Evolutionary conservation across 1,140 invertebrate genomes (phyloP), one percentile per base, ranked within the genome.

Genomic region (Papilio machaon): DNA sequence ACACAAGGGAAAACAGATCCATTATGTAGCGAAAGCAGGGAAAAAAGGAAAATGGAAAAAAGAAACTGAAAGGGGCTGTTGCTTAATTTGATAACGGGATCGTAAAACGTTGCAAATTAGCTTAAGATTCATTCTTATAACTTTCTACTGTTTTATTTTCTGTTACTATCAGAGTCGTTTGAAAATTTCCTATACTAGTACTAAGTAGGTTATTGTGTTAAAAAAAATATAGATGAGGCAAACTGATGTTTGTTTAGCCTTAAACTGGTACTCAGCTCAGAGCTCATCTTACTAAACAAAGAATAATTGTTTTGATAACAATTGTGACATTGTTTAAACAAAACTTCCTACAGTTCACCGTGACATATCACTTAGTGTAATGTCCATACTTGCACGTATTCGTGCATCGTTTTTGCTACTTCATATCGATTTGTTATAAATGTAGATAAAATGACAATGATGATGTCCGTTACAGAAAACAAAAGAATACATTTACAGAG

Each of bases 231-330:
- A 23, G 60, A 64, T 13, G 2, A 60, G 23, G 35, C 60, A 70
- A 70, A 70, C 30, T 70, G 15, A 35, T 70, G 64, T 70, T 70
- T 70, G 64, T 35, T 70, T 15, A 38, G 15, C 30, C 11, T 38
- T 11, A 64, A 64, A 35, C 13, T 70, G 30, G 13, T 17, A 19
- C 54, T 58, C 54, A 43, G 23, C 23, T 19, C 17, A 4, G 64
- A 70, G 30, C 30, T 70, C 64, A 35, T 35, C 64, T 70, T 70
- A 70, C 64, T 70, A 70, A 70, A 70, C 64, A 70, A 70, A 70
- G 64, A 35, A 70, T 35, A 3, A 35, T 4, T 70, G 64, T 70
- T 70, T 70, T 35, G 64, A 70, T 70, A 70, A 70, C 64, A 70
- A 70, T 70, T 70, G 64, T 38, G 64, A 70, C 64, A 70, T 38